Percentiles rank a stretch among this genome's conserved stretches.
Conservation (phyloP, 2,888 invertebrate genomes). For the Anoplius nigerrimus region DNA sequence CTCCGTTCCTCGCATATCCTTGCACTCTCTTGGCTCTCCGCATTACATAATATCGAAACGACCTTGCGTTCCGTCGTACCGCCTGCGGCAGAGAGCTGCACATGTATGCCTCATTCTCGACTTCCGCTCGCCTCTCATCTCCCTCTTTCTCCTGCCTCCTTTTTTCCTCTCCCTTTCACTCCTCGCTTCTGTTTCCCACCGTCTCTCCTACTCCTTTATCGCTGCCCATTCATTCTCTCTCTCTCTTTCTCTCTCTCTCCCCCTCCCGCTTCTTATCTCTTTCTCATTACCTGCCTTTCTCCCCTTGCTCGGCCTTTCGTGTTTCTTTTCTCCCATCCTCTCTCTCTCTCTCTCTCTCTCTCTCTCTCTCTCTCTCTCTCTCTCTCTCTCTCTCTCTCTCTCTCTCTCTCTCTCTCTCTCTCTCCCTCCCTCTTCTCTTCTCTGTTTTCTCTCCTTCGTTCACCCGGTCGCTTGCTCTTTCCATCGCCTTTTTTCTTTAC, state of each 20-base stretch:
- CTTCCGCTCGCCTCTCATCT: slow-evolving; percentile 42
- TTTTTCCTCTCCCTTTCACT: neutral
- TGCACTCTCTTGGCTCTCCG: slow-evolving; percentile 32
- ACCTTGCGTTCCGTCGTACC: slow-evolving; percentile 57
- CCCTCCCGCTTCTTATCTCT: neutral
- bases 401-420: slow-evolving; percentile 12
- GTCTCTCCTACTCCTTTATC: neutral
- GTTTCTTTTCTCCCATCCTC: neutral
- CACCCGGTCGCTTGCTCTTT: neutral
- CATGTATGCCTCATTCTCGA: slow-evolving; percentile 39
- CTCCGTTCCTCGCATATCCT: slow-evolving; percentile 40
- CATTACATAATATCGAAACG: slow-evolving; percentile 59
- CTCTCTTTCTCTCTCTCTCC: neutral
- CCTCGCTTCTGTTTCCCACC: neutral
- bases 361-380: too few species aligned
- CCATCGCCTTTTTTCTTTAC: slow-evolving; percentile 31
- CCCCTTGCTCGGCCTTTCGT: neutral
- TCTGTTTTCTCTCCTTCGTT: slow-evolving; percentile 26
- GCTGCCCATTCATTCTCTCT: neutral
- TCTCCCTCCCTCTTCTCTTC: slow-evolving; percentile 26
- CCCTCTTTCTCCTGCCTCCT: neutral
- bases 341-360: neutral
- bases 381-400: slow-evolving; percentile 25
- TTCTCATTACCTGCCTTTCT: neutral
- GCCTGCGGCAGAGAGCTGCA: slow-evolving; percentile 44